Evolutionary conservation across 2,888 invertebrate genomes (phyloP).

Genomic region (Boloria selene): DNA sequence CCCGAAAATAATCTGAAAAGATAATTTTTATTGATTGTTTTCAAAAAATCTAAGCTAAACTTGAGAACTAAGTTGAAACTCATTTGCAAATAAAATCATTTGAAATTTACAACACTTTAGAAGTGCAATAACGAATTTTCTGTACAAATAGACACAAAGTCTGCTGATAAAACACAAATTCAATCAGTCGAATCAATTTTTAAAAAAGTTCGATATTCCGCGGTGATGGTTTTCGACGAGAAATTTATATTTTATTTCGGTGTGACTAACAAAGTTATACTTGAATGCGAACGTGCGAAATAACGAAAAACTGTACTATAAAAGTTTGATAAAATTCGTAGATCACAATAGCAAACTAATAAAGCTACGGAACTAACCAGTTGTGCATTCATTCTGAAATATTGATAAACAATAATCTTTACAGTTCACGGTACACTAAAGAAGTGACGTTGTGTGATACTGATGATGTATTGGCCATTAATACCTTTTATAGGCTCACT

Average conservation of each 20-base stretch:
- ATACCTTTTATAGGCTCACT: slow-evolving; percentile 50
- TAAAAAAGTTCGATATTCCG: background rate
- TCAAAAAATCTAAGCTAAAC: too few species aligned
- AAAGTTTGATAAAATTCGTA: too few species aligned
- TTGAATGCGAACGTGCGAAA: background rate
- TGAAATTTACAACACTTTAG: too few species aligned
- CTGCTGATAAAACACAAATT: slow-evolving; percentile 8
- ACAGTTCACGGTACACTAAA: slow-evolving; percentile 27
- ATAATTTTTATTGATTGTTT: background rate
- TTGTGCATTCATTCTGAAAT: slow-evolving; percentile 8
- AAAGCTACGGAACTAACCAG: background rate
- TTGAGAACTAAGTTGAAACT: background rate
- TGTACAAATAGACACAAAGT: background rate
- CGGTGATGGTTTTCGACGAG: background rate
- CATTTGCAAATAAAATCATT: too few species aligned
- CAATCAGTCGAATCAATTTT: slow-evolving; percentile 11
- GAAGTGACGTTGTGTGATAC: slow-evolving; percentile 37
- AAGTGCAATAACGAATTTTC: too few species aligned
- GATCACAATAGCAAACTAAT: too few species aligned
- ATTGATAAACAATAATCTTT: too few species aligned
- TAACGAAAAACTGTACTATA: too few species aligned
- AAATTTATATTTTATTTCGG: background rate
- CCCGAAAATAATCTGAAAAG: slow-evolving; percentile 14
- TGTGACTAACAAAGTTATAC: background rate
- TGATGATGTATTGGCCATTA: slow-evolving; percentile 45